A percentile compares a stretch with the other conserved stretches of the same genome.
Evolutionary conservation across 2,113 vertebrate genomes (phyloP).

Genomic region (Brienomyrus longianalis): DNA sequence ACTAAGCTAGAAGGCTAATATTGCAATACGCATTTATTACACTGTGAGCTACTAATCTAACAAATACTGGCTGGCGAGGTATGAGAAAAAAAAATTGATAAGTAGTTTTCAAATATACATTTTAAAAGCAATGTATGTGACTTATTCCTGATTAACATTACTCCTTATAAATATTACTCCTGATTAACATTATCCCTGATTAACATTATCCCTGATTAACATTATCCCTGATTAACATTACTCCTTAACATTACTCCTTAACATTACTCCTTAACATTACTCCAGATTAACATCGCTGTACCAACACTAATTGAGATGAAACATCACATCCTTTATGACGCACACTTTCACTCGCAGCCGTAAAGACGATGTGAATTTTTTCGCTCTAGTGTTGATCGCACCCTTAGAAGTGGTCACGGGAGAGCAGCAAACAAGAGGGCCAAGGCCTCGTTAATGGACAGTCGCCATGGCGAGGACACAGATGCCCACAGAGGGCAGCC

Average conservation of each 20-base stretch:
- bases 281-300: not conserved
- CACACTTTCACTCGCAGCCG: not conserved
- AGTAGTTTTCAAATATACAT: not conserved
- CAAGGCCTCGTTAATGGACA: not conserved
- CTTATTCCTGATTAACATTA: not conserved
- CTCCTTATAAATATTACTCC: not conserved
- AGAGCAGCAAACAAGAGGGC: not conserved
- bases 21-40: not conserved
- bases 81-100: not conserved
- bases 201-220: no score
- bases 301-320: not conserved
- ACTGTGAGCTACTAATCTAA: not conserved
- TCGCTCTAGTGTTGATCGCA: not conserved
- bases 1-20: not conserved
- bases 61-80: not conserved
- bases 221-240: no score
- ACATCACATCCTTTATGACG: not conserved
- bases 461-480: not conserved
- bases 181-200: no score
- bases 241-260: not conserved
- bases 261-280: not conserved
- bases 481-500: not conserved
- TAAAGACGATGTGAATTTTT: not conserved
- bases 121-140: not conserved
- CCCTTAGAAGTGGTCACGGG: not conserved